Evolutionary conservation across 2,888 invertebrate genomes (phyloP).

Genomic region (Linnaemya vulpina): DNA sequence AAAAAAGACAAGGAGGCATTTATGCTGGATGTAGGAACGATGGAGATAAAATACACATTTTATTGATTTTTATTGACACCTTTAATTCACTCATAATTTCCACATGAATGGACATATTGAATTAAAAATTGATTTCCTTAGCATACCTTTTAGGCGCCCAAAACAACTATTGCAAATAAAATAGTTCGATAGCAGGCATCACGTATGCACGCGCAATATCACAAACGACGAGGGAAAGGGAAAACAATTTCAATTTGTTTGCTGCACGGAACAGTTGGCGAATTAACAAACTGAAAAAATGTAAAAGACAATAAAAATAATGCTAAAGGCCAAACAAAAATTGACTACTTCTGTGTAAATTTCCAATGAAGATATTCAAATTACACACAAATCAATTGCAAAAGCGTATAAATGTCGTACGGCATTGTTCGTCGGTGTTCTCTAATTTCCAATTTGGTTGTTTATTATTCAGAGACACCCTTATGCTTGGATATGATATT

Average conservation of each 20-base stretch:
- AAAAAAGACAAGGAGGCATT: slow-evolving; percentile 48
- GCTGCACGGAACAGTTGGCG: slow-evolving; percentile 75
- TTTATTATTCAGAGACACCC: slow-evolving; percentile 31
- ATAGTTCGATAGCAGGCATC: slow-evolving; percentile 45
- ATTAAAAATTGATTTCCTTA: slow-evolving; percentile 54
- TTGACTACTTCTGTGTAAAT: slow-evolving; percentile 21
- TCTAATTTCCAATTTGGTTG: slow-evolving; percentile 46
- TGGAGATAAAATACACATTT: slow-evolving; percentile 63
- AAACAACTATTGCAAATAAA: slow-evolving; percentile 57
- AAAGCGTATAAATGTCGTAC: slow-evolving; percentile 41
- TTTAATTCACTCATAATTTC: slow-evolving; percentile 69
- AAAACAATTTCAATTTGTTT: slow-evolving; percentile 75
- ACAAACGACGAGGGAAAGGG: slow-evolving; percentile 8
- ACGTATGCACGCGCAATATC: neutral
- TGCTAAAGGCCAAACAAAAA: slow-evolving; percentile 61
- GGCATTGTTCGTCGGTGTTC: slow-evolving; percentile 51
- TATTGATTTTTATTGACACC: slow-evolving; percentile 71
- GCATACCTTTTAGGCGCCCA: slow-evolving; percentile 60
- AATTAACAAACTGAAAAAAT: slow-evolving; percentile 81
- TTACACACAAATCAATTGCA: slow-evolving; percentile 66
- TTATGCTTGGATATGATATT: slow-evolving; percentile 19
- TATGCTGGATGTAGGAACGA: neutral
- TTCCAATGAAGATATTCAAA: slow-evolving; percentile 48
- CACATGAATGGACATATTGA: slow-evolving; percentile 62
- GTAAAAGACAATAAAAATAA: slow-evolving; percentile 66